These are phyloP conservation scores for Neelides sp. DNA, from an alignment of 1,140 invertebrate genomes.

Conservation along the genomic window DNA sequence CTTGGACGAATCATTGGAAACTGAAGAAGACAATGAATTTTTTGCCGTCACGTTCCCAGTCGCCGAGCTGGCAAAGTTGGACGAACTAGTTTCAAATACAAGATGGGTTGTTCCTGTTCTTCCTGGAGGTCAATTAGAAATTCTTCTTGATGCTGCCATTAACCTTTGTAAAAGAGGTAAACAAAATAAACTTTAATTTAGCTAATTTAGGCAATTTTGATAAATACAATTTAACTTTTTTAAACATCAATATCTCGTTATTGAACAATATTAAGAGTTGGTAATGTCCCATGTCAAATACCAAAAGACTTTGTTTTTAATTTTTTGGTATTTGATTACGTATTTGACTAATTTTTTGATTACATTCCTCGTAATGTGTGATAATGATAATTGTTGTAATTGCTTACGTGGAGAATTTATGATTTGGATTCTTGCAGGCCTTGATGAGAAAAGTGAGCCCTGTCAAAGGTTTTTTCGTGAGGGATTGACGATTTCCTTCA, in stretches of 20 bases:
- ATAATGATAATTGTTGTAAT: not conserved
- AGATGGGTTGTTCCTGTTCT: slow-evolving; percentile 94
- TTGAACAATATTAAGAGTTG: too few relatives aligned
- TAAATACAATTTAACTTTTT: slow-evolving; percentile 1
- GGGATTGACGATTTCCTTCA: slow-evolving; percentile 86
- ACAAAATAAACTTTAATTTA: not conserved
- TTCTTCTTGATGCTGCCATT: slow-evolving; percentile 76
- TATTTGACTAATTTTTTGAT: slow-evolving; percentile 6
- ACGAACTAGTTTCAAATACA: slow-evolving; percentile 88
- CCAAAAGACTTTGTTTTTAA: too few relatives aligned
- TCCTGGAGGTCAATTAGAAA: slow-evolving; percentile 88
- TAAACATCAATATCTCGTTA: not conserved
- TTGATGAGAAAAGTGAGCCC: slow-evolving; percentile 74
- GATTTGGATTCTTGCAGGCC: slow-evolving; percentile 43
- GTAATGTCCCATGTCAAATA: too few relatives aligned
- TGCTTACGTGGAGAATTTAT: slow-evolving; percentile 8
- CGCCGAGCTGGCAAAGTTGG: slow-evolving; percentile 68
- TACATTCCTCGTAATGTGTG: not conserved
- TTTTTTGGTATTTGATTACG: not conserved
- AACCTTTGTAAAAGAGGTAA: slow-evolving; percentile 65
- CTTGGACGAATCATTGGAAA: too few relatives aligned
- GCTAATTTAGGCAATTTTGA: not conserved
- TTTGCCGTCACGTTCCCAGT: slow-evolving; percentile 53
- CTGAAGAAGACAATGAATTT: slow-evolving; percentile 17
- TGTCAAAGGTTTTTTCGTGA: slow-evolving; percentile 93